These are phyloP conservation scores for Meteorus cinctellus DNA, from an alignment of 2,888 invertebrate genomes.

Conservation along the genomic window DNA sequence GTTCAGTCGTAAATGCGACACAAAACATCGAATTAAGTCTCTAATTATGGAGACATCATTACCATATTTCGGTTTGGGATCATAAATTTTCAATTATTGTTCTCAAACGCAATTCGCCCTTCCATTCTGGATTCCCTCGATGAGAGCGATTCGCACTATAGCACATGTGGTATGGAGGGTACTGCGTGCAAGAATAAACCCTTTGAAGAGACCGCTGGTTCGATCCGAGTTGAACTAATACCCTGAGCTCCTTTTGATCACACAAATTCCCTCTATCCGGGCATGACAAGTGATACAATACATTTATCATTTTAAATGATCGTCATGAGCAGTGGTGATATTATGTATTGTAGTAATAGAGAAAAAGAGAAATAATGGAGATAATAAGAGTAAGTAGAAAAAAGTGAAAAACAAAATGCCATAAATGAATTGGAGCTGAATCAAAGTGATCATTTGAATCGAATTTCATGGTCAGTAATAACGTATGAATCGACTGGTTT, in stretches of 20 bases:
- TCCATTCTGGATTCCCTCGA: conserved; percentile 14
- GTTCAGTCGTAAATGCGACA: too few relatives aligned
- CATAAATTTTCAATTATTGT: too few relatives aligned
- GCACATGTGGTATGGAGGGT: conserved; percentile 6
- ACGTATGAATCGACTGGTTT: conserved; percentile 8
- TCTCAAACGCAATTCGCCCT: too few relatives aligned
- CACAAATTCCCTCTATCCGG: not conserved
- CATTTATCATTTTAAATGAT: too few relatives aligned
- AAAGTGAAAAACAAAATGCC: not conserved
- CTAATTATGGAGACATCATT: too few relatives aligned
- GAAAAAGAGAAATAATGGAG: too few relatives aligned
- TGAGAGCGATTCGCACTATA: conserved; percentile 36
- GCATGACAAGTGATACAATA: not conserved
- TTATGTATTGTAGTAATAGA: too few relatives aligned
- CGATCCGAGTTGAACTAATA: conserved; percentile 52
- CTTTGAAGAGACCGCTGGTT: conserved; percentile 50
- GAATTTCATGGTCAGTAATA: not conserved
- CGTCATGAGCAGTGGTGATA: too few relatives aligned
- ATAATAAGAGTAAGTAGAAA: too few relatives aligned
- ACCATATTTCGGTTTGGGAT: too few relatives aligned
- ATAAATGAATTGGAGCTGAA: not conserved
- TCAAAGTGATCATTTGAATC: not conserved
- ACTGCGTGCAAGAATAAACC: conserved; percentile 49
- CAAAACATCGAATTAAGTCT: too few relatives aligned
- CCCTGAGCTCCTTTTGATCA: conserved; percentile 25